A percentile compares a stretch with the other conserved stretches of the same genome.
Evolutionary conservation across 1,140 invertebrate species (phyloP).

Genomic region (Stenopsyche tienmushanensis): DNA sequence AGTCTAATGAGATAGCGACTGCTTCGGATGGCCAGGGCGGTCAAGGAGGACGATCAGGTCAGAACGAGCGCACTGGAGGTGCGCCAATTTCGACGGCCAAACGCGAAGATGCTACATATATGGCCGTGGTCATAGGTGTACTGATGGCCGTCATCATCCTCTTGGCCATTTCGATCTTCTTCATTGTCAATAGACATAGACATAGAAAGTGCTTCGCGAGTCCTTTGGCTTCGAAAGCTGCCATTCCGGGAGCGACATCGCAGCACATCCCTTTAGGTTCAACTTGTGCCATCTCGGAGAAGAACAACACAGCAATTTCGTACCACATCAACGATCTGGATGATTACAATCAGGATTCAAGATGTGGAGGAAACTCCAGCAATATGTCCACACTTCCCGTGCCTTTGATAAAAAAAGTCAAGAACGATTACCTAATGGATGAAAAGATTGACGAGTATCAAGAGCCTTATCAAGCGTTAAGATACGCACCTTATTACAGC

Average conservation of each 20-base stretch:
- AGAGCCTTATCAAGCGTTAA: slow-evolving; percentile 75
- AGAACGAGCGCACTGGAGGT: slow-evolving; percentile 55
- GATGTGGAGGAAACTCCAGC: slow-evolving; percentile 50
- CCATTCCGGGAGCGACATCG: slow-evolving; percentile 43
- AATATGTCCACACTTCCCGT: slow-evolving; percentile 57
- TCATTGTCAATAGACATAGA: slow-evolving; percentile 74
- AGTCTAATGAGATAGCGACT: slow-evolving; percentile 52
- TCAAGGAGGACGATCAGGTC: slow-evolving; percentile 56
- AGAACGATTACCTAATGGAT: slow-evolving; percentile 52
- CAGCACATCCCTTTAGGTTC: slow-evolving; percentile 35
- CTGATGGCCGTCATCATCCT: slow-evolving; percentile 76
- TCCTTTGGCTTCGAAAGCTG: slow-evolving; percentile 66
- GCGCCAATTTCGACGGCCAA: slow-evolving; percentile 66
- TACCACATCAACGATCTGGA: slow-evolving; percentile 50
- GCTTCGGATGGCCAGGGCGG: slow-evolving; percentile 43
- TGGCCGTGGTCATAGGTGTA: slow-evolving; percentile 80
- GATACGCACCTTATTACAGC: slow-evolving; percentile 75
- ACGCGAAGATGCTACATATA: slow-evolving; percentile 72
- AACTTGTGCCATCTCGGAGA: slow-evolving; percentile 42
- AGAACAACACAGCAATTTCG: slow-evolving; percentile 45
- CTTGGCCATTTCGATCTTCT: slow-evolving; percentile 70
- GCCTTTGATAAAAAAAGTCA: slow-evolving; percentile 53
- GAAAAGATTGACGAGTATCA: slow-evolving; percentile 75
- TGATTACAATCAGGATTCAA: slow-evolving; percentile 48
- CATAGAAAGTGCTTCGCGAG: slow-evolving; percentile 77